Evolutionary conservation across 2,888 invertebrate species (phyloP), one percentile per base, ranked within the genome.

Genomic region (Stenichneumon culpator): DNA sequence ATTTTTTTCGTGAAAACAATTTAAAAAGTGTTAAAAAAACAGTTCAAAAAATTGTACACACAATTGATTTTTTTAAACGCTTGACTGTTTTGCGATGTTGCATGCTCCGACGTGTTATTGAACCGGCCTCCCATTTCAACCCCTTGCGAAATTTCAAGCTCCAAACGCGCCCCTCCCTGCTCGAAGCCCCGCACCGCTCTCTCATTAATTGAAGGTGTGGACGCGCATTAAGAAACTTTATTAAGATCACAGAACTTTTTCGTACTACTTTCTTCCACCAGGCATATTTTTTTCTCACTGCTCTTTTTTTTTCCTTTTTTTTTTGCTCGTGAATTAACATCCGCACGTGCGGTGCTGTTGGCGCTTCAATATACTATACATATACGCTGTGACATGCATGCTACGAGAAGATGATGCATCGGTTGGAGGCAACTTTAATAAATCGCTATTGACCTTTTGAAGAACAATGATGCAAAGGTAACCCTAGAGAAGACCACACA

Each of bases 211-310:
- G 54, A 63, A 60, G 68, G 65, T 84, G 80, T 79, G 83, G 57
- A 60, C 57, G 70, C 73, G 83, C 84, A 84, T 82, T 73, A 75
- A 50, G 72, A 32, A 36, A 50, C 74, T 79, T 87, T 85, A 83
- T 87, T 86, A 86, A 79, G 82, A 85, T 87, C 87, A 86, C 86
- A 84, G 84, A 54, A 73, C 28, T 78, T 83, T 65, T 75, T 70
- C 22, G 0, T 16, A 54, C 47, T n/a, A 25, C n/a, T 11, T 22
- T 19, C 32, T 57, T 67, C 36, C 47, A 3, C 39, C 11, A 6
- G 16, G 57, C 32, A 78, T 67, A 14, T 68, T 70, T 72, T 82
- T 69, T 3, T 25, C 47, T 36, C 52, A 50, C 36, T 39, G 36
- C n/a, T 25, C 25, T 4, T 36, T 69, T 60, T 69, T 39, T 16